Conservation (phyloP, 30 jellyfish, hydroid and myxozoan species). For the Aurelia aurita region DNA sequence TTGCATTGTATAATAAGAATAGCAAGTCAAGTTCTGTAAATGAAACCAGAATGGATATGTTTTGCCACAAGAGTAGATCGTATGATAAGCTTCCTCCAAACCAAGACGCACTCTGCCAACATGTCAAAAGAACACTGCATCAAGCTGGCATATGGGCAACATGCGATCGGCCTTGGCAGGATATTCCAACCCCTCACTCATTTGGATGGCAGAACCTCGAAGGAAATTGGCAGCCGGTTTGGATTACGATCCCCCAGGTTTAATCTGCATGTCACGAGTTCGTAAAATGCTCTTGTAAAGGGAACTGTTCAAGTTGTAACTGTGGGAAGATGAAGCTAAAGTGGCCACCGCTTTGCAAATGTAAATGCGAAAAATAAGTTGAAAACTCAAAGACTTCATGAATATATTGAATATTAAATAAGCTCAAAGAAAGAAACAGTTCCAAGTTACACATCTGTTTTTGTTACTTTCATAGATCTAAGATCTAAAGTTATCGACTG, state of each 20-base stretch:
- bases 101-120: too few relatives aligned
- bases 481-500: not conserved
- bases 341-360: slow-evolving; percentile 23
- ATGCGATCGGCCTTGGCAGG: too few relatives aligned
- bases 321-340: slow-evolving; percentile 21
- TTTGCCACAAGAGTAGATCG: too few relatives aligned
- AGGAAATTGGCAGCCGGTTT: slow-evolving; percentile 16
- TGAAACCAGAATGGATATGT: too few relatives aligned
- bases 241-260: slow-evolving; percentile 19
- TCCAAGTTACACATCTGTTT: not conserved
- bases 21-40: too few relatives aligned
- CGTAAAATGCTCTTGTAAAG: slow-evolving; percentile 10
- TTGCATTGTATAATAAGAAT: too few relatives aligned
- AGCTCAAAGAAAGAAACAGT: slow-evolving; percentile 11
- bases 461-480: not conserved
- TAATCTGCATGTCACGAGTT: slow-evolving; percentile 15
- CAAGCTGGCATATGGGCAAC: slow-evolving; percentile 21
- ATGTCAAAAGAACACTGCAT: slow-evolving; percentile 8
- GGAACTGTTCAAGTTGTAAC: slow-evolving; percentile 13
- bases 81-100: too few relatives aligned
- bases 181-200: too few relatives aligned
- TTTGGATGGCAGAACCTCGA: slow-evolving; percentile 17
- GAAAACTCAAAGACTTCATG: slow-evolving; percentile 1
- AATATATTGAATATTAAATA: slow-evolving; percentile 8
- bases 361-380: slow-evolving; percentile 7